Evolutionary conservation across 2,113 vertebrate genomes (phyloP).

Genomic region (Saiga tatarica): DNA sequence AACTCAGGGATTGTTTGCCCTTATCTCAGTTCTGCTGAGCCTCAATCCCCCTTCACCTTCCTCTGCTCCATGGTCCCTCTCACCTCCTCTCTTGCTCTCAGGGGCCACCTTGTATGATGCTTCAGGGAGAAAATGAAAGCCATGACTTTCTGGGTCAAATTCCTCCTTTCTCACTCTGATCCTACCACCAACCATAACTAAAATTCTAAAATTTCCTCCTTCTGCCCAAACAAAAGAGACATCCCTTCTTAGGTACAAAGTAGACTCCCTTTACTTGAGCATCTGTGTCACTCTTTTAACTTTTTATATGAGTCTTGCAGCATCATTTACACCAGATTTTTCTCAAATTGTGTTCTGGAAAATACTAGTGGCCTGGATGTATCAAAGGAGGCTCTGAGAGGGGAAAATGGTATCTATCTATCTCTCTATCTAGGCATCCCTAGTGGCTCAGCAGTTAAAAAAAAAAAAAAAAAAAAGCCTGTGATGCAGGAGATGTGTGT

Average conservation of each 20-base stretch:
- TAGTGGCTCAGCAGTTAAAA: neutral
- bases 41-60: neutral
- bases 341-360: neutral
- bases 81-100: neutral
- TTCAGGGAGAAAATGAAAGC: neutral
- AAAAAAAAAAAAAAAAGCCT: neutral
- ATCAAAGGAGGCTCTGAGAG: neutral
- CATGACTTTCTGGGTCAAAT: neutral
- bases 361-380: neutral
- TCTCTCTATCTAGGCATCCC: neutral
- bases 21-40: neutral
- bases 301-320: neutral
- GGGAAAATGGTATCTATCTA: neutral
- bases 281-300: neutral
- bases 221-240: neutral
- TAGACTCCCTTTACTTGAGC: neutral
- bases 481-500: neutral
- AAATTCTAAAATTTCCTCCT: neutral
- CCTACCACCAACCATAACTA: neutral
- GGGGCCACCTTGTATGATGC: neutral
- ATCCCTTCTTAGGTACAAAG: neutral
- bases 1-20: neutral
- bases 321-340: neutral
- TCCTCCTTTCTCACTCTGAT: neutral
- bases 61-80: fast-evolving